These are phyloP conservation scores for Brevimyrus niger DNA, from an alignment of 2,113 vertebrate species.

Conservation along the genomic window DNA sequence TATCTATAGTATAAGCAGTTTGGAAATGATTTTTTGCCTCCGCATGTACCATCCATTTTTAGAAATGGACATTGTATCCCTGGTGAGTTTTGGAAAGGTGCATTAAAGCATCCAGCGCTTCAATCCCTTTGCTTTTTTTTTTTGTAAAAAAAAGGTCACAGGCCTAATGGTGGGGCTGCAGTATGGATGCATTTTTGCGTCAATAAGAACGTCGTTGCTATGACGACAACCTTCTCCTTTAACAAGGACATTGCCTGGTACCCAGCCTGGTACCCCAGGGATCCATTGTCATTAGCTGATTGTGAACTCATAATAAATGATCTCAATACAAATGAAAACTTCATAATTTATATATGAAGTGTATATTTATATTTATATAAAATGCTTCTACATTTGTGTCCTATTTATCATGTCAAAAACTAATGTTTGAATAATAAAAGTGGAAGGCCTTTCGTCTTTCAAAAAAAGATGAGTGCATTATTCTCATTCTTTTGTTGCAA, in stretches of 20 bases:
- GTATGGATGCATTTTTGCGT: constrained; percentile 19
- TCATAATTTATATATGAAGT: background rate
- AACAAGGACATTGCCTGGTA: constrained; percentile 44
- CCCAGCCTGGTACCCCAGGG: constrained; percentile 41
- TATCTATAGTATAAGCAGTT: background rate
- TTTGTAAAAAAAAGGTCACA: background rate
- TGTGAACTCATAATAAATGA: background rate
- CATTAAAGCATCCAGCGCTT: background rate
- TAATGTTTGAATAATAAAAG: background rate
- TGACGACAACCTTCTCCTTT: constrained; percentile 58
- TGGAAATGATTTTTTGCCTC: background rate
- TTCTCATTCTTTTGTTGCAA: background rate
- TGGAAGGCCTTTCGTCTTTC: background rate
- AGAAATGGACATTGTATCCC: background rate
- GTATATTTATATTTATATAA: background rate
- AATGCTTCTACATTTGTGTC: background rate
- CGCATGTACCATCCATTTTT: background rate
- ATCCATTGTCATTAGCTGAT: constrained; percentile 23
- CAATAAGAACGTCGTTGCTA: constrained; percentile 57
- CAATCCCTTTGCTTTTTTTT: background rate
- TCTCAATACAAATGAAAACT: background rate
- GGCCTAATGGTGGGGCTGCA: background rate
- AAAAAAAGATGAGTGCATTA: background rate
- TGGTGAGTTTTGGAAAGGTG: background rate
- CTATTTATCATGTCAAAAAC: background rate